A percentile compares a stretch with the other conserved stretches of the same genome.
Conservation (phyloP, 2,797 vertebrate genomes). For the Schizopygopsis pylzovi region DNA sequence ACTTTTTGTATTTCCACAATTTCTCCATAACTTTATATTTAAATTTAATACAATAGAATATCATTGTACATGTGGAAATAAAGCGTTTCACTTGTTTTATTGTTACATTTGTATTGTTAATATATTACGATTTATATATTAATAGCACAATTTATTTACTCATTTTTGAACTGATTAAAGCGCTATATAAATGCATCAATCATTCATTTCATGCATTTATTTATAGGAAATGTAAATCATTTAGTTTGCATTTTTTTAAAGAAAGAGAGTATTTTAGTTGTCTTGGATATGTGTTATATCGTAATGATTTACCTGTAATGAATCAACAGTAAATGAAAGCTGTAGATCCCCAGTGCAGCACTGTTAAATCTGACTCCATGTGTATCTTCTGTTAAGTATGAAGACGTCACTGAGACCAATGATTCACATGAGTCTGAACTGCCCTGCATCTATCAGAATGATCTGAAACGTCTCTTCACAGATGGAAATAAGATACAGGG, state of each 20-base stretch:
- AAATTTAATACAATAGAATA: no score
- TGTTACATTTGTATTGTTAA: no score
- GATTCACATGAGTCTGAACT: slow-evolving; percentile 20
- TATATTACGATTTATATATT: no score
- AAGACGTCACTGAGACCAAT: neutral
- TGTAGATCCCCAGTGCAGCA: neutral
- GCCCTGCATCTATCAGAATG: slow-evolving; percentile 14
- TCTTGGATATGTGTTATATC: neutral
- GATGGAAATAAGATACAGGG: slow-evolving; percentile 34
- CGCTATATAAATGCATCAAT: no score
- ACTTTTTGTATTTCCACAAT: no score
- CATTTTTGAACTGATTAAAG: neutral
- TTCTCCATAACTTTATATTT: no score
- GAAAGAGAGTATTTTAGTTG: neutral
- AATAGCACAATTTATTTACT: neutral
- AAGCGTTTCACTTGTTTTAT: no score
- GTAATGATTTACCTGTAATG: neutral
- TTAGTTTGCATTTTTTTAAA: neutral
- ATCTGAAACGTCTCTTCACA: slow-evolving; percentile 24
- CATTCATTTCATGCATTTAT: neutral
- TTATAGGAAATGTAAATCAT: neutral
- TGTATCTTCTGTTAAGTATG: neutral
- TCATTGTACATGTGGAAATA: no score
- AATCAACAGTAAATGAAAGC: neutral
- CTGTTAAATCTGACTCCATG: neutral